phyloP scores from a whole-genome alignment of 2,113 vertebrate species.

The Sardina pilchardus region DNA sequence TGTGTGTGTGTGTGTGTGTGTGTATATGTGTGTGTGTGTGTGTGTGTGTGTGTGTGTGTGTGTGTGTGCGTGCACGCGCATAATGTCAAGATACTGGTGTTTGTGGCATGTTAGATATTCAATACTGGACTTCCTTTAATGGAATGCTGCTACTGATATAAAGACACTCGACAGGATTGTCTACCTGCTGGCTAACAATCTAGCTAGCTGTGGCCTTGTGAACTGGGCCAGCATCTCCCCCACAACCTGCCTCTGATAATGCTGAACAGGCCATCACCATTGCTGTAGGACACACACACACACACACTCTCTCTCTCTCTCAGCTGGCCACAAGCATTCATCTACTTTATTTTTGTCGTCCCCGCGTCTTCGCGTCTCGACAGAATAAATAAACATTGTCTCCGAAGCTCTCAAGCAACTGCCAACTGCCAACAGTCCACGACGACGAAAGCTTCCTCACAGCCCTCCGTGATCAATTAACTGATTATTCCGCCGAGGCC shows the following conservation, averaged over 20 bases:
- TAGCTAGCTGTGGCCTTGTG: not conserved
- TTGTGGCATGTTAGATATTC: too few relatives aligned
- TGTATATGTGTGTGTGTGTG: too few relatives aligned
- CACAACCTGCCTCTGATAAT: not conserved
- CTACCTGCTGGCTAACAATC: not conserved
- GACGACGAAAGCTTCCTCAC: slow-evolving; percentile 35
- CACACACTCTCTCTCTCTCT: not conserved
- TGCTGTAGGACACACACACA: slow-evolving; percentile 8
- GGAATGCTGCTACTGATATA: too few relatives aligned
- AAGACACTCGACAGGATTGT: too few relatives aligned
- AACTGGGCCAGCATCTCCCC: not conserved
- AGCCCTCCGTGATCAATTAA: slow-evolving; percentile 66
- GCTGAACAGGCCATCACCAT: not conserved
- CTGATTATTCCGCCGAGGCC: slow-evolving; percentile 65
- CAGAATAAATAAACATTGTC: slow-evolving; percentile 41
- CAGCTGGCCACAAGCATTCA: not conserved
- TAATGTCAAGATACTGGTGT: too few relatives aligned
- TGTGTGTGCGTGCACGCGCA: too few relatives aligned
- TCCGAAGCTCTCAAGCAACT: slow-evolving; percentile 31
- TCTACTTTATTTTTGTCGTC: not conserved
- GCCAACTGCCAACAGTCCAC: slow-evolving; percentile 24
- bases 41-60: not conserved
- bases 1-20: not conserved
- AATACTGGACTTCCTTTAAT: too few relatives aligned
- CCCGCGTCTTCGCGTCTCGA: slow-evolving; percentile 32